Evolutionary conservation across 2,888 invertebrate genomes (phyloP).

Genomic region (Conchocele bisecta): DNA sequence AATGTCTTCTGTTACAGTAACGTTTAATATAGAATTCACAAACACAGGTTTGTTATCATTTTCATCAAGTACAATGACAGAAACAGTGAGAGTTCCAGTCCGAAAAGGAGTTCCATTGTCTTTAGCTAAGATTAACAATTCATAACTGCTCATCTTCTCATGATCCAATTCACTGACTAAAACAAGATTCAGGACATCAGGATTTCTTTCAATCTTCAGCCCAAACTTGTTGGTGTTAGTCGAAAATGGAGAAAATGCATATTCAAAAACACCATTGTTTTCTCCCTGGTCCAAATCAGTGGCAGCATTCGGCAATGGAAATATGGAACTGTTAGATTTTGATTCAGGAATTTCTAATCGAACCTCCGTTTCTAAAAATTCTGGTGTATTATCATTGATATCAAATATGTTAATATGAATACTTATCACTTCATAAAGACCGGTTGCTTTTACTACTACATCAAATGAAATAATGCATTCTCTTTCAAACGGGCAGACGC

Average conservation of each 20-base stretch:
- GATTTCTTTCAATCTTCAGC: conserved; percentile 10
- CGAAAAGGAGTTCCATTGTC: conserved; percentile 59
- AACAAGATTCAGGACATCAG: conserved; percentile 37
- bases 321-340: conserved; percentile 32
- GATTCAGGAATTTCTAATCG: conserved; percentile 55
- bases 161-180: conserved; percentile 53
- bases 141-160: conserved; percentile 44
- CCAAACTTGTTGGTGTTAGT: conserved; percentile 1
- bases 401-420: conserved; percentile 54
- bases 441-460: conserved; percentile 40
- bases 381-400: conserved; percentile 64
- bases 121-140: conserved; percentile 55
- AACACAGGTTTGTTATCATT: conserved; percentile 66
- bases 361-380: conserved; percentile 30
- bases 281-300: conserved; percentile 57
- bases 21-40: conserved; percentile 36
- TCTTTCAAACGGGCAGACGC: conserved; percentile 46
- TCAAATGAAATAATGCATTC: conserved; percentile 53
- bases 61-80: conserved; percentile 60
- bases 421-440: conserved; percentile 38
- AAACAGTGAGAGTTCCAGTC: conserved; percentile 62
- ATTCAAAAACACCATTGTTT: conserved; percentile 55
- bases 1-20: conserved; percentile 60
- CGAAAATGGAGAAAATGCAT: conserved; percentile 46
- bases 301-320: conserved; percentile 48